These are phyloP conservation scores for Leptoteleia sp. DNA, from an alignment of 1,140 invertebrate species.

Conservation along the genomic window DNA sequence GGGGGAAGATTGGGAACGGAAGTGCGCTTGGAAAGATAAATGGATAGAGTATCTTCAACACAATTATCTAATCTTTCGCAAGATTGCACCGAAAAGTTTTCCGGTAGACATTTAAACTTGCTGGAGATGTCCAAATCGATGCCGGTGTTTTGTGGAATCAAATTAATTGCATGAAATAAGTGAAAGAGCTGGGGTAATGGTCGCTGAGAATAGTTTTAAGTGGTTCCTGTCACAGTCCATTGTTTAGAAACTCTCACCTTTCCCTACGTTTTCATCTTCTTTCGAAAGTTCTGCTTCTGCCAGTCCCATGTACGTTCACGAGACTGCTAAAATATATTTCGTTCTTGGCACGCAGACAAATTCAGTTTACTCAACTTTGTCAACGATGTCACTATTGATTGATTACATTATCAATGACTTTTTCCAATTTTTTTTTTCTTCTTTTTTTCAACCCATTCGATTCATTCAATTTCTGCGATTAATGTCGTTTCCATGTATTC, in stretches of 20 bases:
- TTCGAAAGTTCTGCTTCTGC: slow-evolving; percentile 52
- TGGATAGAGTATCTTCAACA: slow-evolving; percentile 37
- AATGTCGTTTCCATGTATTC: no score
- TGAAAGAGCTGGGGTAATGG: slow-evolving; percentile 52
- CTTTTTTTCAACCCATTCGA: no score
- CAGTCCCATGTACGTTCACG: slow-evolving; percentile 21
- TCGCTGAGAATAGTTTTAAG: slow-evolving; percentile 62
- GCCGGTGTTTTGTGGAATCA: slow-evolving; percentile 59
- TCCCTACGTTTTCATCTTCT: slow-evolving; percentile 52
- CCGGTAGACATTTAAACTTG: slow-evolving; percentile 51
- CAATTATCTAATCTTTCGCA: slow-evolving; percentile 54
- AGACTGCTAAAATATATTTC: slow-evolving; percentile 49
- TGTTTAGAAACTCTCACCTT: slow-evolving; percentile 64
- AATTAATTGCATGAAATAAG: slow-evolving; percentile 65
- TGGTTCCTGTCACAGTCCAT: slow-evolving; percentile 65
- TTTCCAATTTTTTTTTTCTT: slow-evolving; percentile 12
- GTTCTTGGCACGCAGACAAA: slow-evolving; percentile 54
- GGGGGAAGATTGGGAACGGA: background rate
- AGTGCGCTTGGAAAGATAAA: slow-evolving; percentile 29
- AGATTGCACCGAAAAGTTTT: slow-evolving; percentile 49
- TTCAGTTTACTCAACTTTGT: slow-evolving; percentile 54
- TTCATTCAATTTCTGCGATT: background rate
- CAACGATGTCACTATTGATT: slow-evolving; percentile 40
- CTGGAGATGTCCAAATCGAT: slow-evolving; percentile 52
- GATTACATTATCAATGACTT: slow-evolving; percentile 42